Conservation (phyloP, 2,888 invertebrate species). For the Galeruca laticollis region DNA sequence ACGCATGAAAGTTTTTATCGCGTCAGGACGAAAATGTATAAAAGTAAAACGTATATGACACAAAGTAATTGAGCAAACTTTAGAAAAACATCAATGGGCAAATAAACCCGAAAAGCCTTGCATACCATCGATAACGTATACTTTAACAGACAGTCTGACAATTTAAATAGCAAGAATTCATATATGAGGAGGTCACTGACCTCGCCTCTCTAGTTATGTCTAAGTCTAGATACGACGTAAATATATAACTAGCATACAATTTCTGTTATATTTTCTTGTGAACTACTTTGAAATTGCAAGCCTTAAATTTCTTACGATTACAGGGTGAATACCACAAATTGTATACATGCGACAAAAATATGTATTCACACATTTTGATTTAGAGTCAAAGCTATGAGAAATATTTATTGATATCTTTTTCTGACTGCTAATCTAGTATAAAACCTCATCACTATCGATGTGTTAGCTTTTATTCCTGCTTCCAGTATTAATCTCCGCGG, state of each 20-base stretch:
- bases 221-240: constrained; percentile 56
- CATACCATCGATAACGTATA: constrained; percentile 15
- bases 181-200: constrained; percentile 52
- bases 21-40: too few species aligned
- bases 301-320: constrained; percentile 9
- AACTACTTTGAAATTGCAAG: constrained; percentile 26
- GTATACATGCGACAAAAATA: neutral
- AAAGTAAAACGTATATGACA: neutral
- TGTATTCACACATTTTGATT: too few species aligned
- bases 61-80: neutral
- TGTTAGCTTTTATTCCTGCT: too few species aligned
- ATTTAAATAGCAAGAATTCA: constrained; percentile 51
- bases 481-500: too few species aligned
- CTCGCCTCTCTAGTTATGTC: constrained; percentile 47
- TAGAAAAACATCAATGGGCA: neutral
- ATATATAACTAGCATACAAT: constrained; percentile 52
- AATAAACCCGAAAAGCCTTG: constrained; percentile 6
- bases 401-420: too few species aligned
- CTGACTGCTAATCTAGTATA: too few species aligned
- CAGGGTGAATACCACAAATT: neutral
- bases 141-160: constrained; percentile 40
- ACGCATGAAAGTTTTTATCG: too few species aligned
- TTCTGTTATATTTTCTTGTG: constrained; percentile 41
- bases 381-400: too few species aligned
- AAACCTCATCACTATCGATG: too few species aligned